These are phyloP conservation scores for Hemitrygon akajei DNA, from an alignment of 2,797 vertebrate species.

Conservation along the genomic window DNA sequence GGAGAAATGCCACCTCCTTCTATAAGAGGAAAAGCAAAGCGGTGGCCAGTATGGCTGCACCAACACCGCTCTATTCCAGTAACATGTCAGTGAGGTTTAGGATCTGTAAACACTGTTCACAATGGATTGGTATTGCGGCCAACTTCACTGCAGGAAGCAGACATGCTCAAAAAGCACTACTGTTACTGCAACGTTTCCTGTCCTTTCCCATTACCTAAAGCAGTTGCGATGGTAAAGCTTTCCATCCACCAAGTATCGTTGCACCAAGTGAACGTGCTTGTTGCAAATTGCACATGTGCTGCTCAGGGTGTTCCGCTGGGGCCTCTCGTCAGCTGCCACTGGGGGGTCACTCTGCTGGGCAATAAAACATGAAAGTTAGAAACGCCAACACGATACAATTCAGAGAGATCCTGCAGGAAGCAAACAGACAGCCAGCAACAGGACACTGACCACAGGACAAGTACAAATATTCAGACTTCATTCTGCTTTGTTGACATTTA, in stretches of 20 bases:
- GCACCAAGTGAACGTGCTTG: constrained; percentile 90
- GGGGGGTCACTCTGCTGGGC: neutral
- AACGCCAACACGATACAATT: neutral
- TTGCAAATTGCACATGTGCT: constrained; percentile 76
- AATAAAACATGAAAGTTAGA: neutral
- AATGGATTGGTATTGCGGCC: neutral
- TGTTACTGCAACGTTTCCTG: neutral
- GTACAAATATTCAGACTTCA: neutral
- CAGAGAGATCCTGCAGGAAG: neutral
- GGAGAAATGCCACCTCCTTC: neutral
- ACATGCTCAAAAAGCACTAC: neutral
- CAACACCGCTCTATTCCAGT: too few species aligned
- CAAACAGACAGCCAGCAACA: neutral
- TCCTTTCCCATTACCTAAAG: constrained; percentile 71
- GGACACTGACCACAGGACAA: neutral
- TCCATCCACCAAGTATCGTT: constrained; percentile 83
- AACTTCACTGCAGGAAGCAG: neutral
- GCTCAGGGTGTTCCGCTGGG: constrained; percentile 47
- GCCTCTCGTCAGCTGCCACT: neutral
- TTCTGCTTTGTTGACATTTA: neutral
- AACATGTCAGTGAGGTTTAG: neutral
- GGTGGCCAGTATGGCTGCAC: too few species aligned
- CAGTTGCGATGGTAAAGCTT: constrained; percentile 94
- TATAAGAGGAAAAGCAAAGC: too few species aligned
- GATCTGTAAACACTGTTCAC: neutral